A percentile compares a stretch with the other conserved stretches of the same genome.
Conservation (phyloP, 35 echinoderm and acorn worm species). For the Holothuria glaberrima region DNA sequence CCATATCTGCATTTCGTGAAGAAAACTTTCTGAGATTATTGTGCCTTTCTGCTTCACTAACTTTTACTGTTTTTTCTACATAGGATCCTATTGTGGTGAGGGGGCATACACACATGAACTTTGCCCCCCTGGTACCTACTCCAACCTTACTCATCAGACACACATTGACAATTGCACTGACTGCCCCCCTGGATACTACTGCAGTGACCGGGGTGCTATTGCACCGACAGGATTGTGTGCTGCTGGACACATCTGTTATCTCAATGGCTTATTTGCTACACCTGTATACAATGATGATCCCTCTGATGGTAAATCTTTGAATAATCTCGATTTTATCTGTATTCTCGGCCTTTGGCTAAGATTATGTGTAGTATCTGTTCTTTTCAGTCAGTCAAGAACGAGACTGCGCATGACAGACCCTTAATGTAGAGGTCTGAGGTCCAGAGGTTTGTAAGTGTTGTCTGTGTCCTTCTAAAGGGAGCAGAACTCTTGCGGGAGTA, state of each 20-base stretch:
- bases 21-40: no score
- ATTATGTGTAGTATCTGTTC: no score
- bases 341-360: no score
- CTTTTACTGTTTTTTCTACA: not conserved
- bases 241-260: slow-evolving; percentile 93
- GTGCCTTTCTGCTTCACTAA: no score
- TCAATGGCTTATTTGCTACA: slow-evolving; percentile 73
- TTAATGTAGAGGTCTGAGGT: no score
- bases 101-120: slow-evolving; percentile 78
- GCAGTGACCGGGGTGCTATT: slow-evolving; percentile 68
- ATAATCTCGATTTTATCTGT: no score
- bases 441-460: no score
- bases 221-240: slow-evolving; percentile 59
- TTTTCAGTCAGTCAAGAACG: no score
- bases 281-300: slow-evolving; percentile 96
- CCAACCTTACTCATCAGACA: slow-evolving; percentile 69
- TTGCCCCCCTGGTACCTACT: slow-evolving; percentile 76
- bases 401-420: no score
- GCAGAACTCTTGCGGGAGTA: no score
- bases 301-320: slow-evolving; percentile 63
- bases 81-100: slow-evolving; percentile 88
- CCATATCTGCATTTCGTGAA: no score
- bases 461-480: no score
- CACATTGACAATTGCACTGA: slow-evolving; percentile 91
- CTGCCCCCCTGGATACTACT: slow-evolving; percentile 87